Conservation (phyloP, 2,113 vertebrate species). For the Rhodinocichla rosea region DNA sequence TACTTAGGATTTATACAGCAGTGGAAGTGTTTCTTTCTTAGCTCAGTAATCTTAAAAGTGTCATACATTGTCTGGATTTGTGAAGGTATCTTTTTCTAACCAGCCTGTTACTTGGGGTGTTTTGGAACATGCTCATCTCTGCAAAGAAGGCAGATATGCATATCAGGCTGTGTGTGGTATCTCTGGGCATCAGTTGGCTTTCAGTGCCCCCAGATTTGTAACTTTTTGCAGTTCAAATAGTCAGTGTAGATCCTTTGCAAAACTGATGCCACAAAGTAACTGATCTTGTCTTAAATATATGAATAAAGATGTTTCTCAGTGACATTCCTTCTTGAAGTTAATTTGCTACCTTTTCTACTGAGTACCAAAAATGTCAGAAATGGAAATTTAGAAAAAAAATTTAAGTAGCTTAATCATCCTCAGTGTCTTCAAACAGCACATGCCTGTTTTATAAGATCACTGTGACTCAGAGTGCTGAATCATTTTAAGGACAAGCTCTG, state of each 20-base stretch:
- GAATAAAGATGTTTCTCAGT: not conserved
- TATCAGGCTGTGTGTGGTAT: not conserved
- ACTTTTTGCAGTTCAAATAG: not conserved
- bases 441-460: not conserved
- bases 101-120: not conserved
- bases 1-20: not conserved
- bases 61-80: not conserved
- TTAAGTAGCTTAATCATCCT: not conserved
- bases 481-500: not conserved
- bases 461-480: not conserved
- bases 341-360: not conserved
- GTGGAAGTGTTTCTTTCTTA: not conserved
- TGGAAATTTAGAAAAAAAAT: not conserved
- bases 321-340: not conserved
- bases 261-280: not conserved
- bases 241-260: not conserved
- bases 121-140: not conserved
- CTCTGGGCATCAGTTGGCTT: not conserved
- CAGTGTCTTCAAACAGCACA: not conserved
- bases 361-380: not conserved
- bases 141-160: not conserved
- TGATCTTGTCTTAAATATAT: not conserved
- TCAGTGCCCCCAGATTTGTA: not conserved
- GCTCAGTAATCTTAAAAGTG: not conserved
- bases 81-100: not conserved